A percentile compares a stretch with the other conserved stretches of the same genome.
phyloP scores from a whole-genome alignment of 2,113 vertebrate species.

The Sclerurus mexicanus region DNA sequence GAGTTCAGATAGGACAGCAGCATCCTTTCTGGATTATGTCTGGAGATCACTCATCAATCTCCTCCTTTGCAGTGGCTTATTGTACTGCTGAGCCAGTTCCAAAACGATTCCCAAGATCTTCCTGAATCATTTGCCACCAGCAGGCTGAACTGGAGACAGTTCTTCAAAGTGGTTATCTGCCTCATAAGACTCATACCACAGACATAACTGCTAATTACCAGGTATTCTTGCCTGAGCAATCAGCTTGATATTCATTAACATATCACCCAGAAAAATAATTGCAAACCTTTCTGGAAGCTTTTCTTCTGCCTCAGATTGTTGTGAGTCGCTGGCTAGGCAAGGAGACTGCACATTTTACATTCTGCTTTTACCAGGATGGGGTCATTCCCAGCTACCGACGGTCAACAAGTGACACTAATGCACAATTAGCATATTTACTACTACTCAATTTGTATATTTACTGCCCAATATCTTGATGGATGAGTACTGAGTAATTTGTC shows the following conservation, averaged over 20 bases:
- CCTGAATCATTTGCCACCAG: background rate
- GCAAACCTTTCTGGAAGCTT: background rate
- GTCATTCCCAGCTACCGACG: background rate
- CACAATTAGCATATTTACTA: background rate
- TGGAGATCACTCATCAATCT: background rate
- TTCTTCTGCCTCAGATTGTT: background rate
- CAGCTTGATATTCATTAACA: conserved; percentile 31
- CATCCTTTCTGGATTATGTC: background rate
- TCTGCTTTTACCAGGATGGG: background rate
- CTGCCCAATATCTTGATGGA: background rate
- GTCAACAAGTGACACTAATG: background rate
- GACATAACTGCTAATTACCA: conserved; percentile 22
- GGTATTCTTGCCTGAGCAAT: conserved; percentile 41
- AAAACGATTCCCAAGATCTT: background rate
- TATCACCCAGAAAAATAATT: conserved; percentile 21
- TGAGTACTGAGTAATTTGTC: background rate
- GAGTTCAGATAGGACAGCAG: background rate
- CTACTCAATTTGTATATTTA: background rate
- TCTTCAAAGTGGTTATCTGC: conserved; percentile 19
- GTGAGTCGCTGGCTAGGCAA: background rate
- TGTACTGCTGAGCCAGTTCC: background rate
- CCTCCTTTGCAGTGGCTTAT: background rate
- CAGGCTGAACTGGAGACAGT: background rate
- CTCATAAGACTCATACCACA: background rate
- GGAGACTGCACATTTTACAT: background rate